Evolutionary conservation across 1,140 invertebrate genomes (phyloP).

Genomic region (Pollicipes pollicipes): DNA sequence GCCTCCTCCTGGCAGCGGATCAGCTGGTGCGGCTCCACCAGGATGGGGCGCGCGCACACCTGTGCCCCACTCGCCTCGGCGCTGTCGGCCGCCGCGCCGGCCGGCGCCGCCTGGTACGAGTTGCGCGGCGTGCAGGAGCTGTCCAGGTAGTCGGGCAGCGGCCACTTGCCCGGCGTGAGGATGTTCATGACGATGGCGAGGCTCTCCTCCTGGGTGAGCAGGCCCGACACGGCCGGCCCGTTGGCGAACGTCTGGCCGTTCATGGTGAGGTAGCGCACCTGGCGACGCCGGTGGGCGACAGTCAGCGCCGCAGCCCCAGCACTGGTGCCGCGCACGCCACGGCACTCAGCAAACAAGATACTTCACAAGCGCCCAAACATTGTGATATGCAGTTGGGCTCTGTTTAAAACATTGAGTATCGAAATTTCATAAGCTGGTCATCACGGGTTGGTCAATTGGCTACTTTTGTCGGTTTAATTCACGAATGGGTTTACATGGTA

Average conservation of each 20-base stretch:
- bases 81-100: background rate
- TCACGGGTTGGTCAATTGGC: no score
- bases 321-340: no score
- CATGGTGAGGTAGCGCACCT: conserved; percentile 42
- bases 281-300: no score
- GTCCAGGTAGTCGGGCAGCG: conserved; percentile 40
- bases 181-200: conserved; percentile 64
- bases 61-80: background rate
- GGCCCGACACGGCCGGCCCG: conserved; percentile 46
- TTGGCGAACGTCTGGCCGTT: conserved; percentile 59
- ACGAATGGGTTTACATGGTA: no score
- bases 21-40: conserved; percentile 42
- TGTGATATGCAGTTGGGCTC: no score
- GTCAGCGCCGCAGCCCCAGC: no score
- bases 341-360: no score
- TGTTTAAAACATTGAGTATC: no score
- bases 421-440: no score
- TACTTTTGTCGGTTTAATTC: no score
- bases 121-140: no score
- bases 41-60: conserved; percentile 37
- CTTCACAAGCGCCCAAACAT: no score
- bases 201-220: conserved; percentile 51
- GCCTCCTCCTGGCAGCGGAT: conserved; percentile 9
- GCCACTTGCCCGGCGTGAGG: conserved; percentile 37
- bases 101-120: background rate